Evolutionary conservation across 2,113 vertebrate genomes (phyloP).

Genomic region (Rattus norvegicus): GRCr8 NC_086019.1:147802501-147803000

Average conservation of each 20-base stretch:
- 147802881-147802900: background rate
- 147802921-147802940: background rate
- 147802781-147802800: background rate
- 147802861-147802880: background rate
- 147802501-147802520: background rate
- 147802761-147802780: background rate
- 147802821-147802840: background rate
- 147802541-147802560: background rate
- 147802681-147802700: background rate
- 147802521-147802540: fast-evolving
- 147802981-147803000: background rate
- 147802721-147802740: background rate
- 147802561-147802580: background rate
- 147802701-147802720: background rate
- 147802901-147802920: background rate
- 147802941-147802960: background rate
- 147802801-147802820: background rate
- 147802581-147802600: background rate
- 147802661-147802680: background rate
- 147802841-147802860: background rate
- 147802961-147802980: background rate
- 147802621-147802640: background rate
- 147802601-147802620: background rate
- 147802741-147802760: background rate
- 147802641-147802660: background rate